These are phyloP conservation scores for Leptodactylus fallax DNA, from an alignment of 2,797 vertebrate species.

Conservation along the genomic window DNA sequence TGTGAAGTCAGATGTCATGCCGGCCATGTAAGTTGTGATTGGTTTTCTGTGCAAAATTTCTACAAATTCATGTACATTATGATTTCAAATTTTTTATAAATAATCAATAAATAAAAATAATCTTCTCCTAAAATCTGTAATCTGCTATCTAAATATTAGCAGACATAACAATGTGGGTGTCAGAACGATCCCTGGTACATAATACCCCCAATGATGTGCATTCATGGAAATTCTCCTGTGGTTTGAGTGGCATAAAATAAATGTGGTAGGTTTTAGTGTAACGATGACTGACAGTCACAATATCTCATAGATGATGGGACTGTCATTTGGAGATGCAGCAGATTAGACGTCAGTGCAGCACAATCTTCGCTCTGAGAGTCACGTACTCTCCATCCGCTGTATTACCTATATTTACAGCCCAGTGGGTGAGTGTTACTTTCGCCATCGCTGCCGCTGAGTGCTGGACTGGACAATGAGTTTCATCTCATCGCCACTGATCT, in stretches of 20 bases:
- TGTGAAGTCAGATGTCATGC: background rate
- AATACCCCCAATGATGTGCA: background rate
- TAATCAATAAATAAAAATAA: background rate
- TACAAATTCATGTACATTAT: background rate
- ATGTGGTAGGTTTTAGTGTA: slow-evolving; percentile 10
- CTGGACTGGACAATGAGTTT: background rate
- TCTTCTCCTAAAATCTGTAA: background rate
- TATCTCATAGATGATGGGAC: background rate
- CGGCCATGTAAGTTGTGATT: background rate
- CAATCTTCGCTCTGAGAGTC: slow-evolving; percentile 6
- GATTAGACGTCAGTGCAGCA: slow-evolving; percentile 16
- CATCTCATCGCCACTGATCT: background rate
- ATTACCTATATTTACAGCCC: slow-evolving; percentile 15
- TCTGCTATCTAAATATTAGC: background rate
- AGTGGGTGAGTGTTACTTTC: background rate
- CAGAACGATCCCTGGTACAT: background rate
- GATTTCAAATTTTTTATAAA: background rate
- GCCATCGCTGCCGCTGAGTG: background rate
- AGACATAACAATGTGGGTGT: background rate
- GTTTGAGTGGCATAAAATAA: slow-evolving; percentile 23
- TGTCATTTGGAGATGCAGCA: slow-evolving; percentile 16
- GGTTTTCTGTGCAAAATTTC: background rate
- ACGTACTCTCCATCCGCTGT: background rate
- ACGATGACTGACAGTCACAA: slow-evolving; percentile 13
- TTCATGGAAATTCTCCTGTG: background rate